Percentiles rank a stretch among this genome's conserved stretches.
These are phyloP conservation scores for Agrotis puta DNA, from an alignment of 2,888 invertebrate genomes.

Conservation along the genomic window DNA sequence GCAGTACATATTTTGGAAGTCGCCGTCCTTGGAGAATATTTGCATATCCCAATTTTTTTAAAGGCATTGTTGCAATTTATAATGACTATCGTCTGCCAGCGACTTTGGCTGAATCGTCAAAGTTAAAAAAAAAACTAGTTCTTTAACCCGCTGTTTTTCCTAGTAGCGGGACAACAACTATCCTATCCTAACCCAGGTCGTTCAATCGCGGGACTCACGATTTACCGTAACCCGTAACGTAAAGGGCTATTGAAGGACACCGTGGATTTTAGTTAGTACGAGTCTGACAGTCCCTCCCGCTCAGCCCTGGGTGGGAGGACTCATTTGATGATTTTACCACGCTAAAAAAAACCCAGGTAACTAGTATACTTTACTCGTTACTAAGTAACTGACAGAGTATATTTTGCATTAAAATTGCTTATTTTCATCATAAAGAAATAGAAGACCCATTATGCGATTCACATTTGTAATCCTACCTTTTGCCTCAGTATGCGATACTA, in stretches of 20 bases:
- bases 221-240: too few relatives aligned
- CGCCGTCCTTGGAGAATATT: not conserved
- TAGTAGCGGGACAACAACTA: not conserved
- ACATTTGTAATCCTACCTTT: constrained; percentile 1
- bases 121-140: not conserved
- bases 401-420: not conserved
- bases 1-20: not conserved
- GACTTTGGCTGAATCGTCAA: not conserved
- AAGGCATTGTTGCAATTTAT: not conserved
- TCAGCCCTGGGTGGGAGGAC: too few relatives aligned
- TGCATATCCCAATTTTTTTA: not conserved
- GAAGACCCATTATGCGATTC: not conserved
- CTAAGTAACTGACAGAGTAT: too few relatives aligned
- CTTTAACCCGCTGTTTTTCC: too few relatives aligned
- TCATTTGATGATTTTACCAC: too few relatives aligned
- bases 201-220: too few relatives aligned
- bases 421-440: not conserved
- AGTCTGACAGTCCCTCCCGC: too few relatives aligned
- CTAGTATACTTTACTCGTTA: too few relatives aligned
- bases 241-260: too few relatives aligned
- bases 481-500: constrained; percentile 23
- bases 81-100: not conserved
- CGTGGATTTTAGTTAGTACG: too few relatives aligned
- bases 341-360: too few relatives aligned
- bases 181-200: not conserved